Evolutionary conservation across 2,113 vertebrate genomes (phyloP), one percentile per base, ranked within the genome.

Genomic region (Grus americana): DNA sequence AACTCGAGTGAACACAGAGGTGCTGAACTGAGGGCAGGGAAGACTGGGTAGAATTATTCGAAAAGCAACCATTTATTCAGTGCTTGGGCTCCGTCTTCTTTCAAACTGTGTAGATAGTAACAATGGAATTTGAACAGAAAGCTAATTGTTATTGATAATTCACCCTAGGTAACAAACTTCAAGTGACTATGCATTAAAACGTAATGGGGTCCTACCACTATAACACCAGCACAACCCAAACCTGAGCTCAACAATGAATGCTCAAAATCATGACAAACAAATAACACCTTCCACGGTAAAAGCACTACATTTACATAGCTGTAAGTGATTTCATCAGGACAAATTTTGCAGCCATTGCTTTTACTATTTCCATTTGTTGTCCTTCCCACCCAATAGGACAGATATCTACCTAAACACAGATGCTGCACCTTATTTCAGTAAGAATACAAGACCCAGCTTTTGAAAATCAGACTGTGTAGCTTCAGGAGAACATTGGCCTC

Each of bases 1-100:
- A 73, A 42, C 66, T 92, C 49, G 79, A 91, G 65, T 38, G 58
- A 93, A 78, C 81, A 87, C 30, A 63, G 75, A 94, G 88, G 78
- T 67, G 61, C 54, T 76, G 67, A 85, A 80, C 42, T 52, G 65
- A 91, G 55, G 24, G 42, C 1, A 5, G 52, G 62, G 21, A 82
- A 79, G 54, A 79, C 8, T 46, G 30, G 34, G 50, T 78, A 21
- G 86, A 94, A 91, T 93, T 68, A 82, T 44, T 81, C 80, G 30
- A 80, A 61, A 23, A 82, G 27, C 40, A 90, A 44, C 15, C n/a
- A 36, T 78, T 94, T 68, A 71, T n/a, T 62, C 54, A 63, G 23
- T 36, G 5, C n/a, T 78, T 29, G 6, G 38, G 30, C 47, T 86
- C 52, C 2, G 0, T 57, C 40, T 80, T 30, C 61, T 58, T 68